Evolutionary conservation across 2,797 vertebrate genomes (phyloP), one percentile per base, ranked within the genome.

Genomic region (Austrolebias charrua): DNA sequence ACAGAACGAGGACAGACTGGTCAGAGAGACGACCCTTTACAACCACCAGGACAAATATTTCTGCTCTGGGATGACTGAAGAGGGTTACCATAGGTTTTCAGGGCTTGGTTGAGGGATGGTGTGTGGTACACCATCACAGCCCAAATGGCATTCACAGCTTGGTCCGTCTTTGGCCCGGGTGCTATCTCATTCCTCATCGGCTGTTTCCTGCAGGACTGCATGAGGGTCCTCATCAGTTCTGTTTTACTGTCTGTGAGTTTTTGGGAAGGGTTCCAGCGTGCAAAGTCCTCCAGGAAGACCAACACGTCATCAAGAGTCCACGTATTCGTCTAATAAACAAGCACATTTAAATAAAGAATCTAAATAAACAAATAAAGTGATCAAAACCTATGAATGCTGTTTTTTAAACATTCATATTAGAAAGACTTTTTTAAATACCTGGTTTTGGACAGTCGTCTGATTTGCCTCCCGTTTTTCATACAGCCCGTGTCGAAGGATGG

Each of bases 61-160:
- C 46, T 12, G 46, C 18, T 48, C 18, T 20, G 46, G 19, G 10
- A 12, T 5, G n/a, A n/a, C 2, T 57, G 42, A 13, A 0, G 31
- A n/a, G 15, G 40, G 4, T 94, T 95, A 99, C 98, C 95, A 78
- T 94, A 95, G 89, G 70, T 93, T 71, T 88, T 93, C 71, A 99
- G 92, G 78, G 94, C 92, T 68, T 91, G 88, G 88, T 90, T 94
- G 75, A 99, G 94, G 72, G 93, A 93, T 66, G 97, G 95, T 60
- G 95, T 95, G 90, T 98, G 95, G 92, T 97, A 98, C 63, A 99
- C 90, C 95, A 99, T 95, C 86, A 94, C 94, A 43, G 96, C 95
- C 96, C 97, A 99, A 65, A 96, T 95, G 77, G 95, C 95, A 79
- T 98, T 98, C 81, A 98, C 96, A 82, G 98, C 97, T 91, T 95